These are phyloP conservation scores for Ernsta delagoae DNA, from an alignment of 2,888 invertebrate genomes.

Conservation along the genomic window DNA sequence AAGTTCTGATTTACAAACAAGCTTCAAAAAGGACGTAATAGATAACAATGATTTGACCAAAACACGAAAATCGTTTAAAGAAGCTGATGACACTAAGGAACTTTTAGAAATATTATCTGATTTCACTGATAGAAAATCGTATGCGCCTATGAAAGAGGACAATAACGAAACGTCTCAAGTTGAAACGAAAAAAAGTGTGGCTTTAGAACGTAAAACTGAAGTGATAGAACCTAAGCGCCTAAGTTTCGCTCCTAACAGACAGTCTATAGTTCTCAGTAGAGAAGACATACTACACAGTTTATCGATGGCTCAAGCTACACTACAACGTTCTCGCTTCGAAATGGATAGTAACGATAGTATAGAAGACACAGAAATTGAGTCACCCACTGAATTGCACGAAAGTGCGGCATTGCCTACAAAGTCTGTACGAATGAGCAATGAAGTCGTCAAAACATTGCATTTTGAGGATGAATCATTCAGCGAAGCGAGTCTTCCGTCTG, in stretches of 20 bases:
- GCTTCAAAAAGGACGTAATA: conserved; percentile 19
- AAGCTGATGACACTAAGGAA: conserved; percentile 64
- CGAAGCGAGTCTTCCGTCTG: conserved; percentile 47
- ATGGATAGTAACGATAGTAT: conserved; percentile 52
- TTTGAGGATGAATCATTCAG: conserved; percentile 63
- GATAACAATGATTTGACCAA: conserved; percentile 40
- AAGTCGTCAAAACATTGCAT: conserved; percentile 69
- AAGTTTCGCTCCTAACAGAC: conserved; percentile 54
- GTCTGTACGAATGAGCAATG: conserved; percentile 53
- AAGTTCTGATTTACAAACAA: conserved; percentile 43
- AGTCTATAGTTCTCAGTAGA: conserved; percentile 58
- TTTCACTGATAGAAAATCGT: conserved; percentile 55
- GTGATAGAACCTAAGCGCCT: conserved; percentile 46
- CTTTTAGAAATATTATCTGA: conserved; percentile 65
- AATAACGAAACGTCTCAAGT: conserved; percentile 24
- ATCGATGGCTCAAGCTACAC: conserved; percentile 64
- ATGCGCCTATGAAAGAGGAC: conserved; percentile 39
- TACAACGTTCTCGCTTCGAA: conserved; percentile 58
- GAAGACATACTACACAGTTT: conserved; percentile 65
- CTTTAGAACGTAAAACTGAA: conserved; percentile 44
- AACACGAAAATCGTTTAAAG: conserved; percentile 48
- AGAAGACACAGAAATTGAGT: conserved; percentile 48
- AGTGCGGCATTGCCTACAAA: conserved; percentile 42
- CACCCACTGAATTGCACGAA: conserved; percentile 38
- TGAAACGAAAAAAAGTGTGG: conserved; percentile 38